Evolutionary conservation across 2,113 vertebrate genomes (phyloP).

Genomic region (Phrynosoma platyrhinos): DNA sequence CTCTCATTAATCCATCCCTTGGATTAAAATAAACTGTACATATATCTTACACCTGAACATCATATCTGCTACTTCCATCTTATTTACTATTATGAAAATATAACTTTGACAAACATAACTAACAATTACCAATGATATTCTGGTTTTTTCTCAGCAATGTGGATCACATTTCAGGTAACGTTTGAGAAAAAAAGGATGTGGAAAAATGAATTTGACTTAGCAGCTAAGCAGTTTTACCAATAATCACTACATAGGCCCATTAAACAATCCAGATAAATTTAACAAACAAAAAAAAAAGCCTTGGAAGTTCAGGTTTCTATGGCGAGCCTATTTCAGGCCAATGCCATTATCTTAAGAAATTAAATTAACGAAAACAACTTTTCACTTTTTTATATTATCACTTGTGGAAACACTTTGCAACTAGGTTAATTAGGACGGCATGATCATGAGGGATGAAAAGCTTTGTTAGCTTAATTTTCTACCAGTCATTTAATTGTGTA

Average conservation of each 20-base stretch:
- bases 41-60: not conserved
- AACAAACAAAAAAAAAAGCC: constrained; percentile 13
- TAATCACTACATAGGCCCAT: not conserved
- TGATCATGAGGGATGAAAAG: constrained; percentile 13
- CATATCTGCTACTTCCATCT: not conserved
- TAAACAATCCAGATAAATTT: constrained; percentile 6
- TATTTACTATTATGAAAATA: not conserved
- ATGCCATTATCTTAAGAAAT: constrained; percentile 34
- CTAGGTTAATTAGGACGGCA: constrained; percentile 25
- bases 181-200: not conserved
- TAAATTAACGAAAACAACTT: constrained; percentile 22
- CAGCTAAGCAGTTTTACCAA: not conserved
- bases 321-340: not conserved
- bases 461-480: constrained; percentile 20
- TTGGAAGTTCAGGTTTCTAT: constrained; percentile 17
- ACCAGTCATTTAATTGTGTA: constrained; percentile 19
- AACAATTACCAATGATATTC: not conserved
- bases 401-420: constrained; percentile 23
- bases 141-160: not conserved
- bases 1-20: too few species aligned
- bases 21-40: too few species aligned
- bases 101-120: not conserved
- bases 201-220: constrained; percentile 2
- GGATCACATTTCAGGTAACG: not conserved
- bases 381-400: constrained; percentile 23